phyloP scores from a whole-genome alignment of 30 jellyfish, hydroid and myxozoan genomes.

The Hydractinia symbiolongicarpus region DNA sequence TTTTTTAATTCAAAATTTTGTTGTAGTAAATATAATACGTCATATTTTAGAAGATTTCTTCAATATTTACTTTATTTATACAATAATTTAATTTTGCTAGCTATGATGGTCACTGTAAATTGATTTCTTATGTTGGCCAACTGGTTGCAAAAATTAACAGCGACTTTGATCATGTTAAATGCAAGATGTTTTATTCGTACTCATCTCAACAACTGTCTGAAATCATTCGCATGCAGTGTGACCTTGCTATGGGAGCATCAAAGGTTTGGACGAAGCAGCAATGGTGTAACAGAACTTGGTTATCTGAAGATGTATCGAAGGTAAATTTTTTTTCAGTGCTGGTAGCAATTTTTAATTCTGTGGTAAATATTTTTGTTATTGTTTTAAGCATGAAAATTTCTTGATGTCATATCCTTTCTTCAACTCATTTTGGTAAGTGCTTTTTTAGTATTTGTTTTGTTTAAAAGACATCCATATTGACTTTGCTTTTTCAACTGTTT shows the following conservation, averaged over 20 bases:
- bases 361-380: background rate
- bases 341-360: background rate
- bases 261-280: conserved; percentile 56
- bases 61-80: too few species aligned
- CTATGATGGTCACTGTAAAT: too few species aligned
- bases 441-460: background rate
- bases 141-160: background rate
- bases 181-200: conserved; percentile 43
- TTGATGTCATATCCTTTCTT: conserved; percentile 69
- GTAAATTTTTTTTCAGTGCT: conserved; percentile 12
- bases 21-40: too few species aligned
- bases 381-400: conserved; percentile 35
- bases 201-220: conserved; percentile 45
- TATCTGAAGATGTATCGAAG: conserved; percentile 64
- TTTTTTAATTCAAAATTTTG: too few species aligned
- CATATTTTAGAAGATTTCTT: too few species aligned
- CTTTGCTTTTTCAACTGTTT: too few species aligned
- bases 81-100: too few species aligned
- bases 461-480: too few species aligned
- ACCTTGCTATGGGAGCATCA: conserved; percentile 54
- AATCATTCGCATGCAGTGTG: conserved; percentile 38
- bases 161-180: conserved; percentile 10
- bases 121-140: too few species aligned
- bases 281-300: conserved; percentile 76
- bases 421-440: conserved; percentile 68